Base-by-base conservation (phyloP, 2,797 vertebrate genomes). In the Simalia tracyae region DNA sequence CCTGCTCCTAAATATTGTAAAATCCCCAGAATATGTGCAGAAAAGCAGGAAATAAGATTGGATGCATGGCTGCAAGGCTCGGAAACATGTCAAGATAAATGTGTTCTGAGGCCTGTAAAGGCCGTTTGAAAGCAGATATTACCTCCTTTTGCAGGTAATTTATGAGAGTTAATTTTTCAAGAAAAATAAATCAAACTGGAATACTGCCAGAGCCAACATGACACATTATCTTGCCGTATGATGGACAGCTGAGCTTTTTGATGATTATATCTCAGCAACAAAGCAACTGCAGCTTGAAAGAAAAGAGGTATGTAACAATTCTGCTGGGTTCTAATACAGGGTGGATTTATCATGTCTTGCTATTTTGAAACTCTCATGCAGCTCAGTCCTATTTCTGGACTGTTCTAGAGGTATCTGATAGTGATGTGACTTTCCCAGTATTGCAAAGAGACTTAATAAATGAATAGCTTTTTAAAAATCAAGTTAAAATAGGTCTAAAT, bases 151-250 rank as follows among this genome's bases (percentile, higher is more conserved):
- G 88, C 42, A 90, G 64, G 84, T 26, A 46, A 59, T 68, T 86
- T 89, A 92, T 3, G 5, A 8, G 57, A 90, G 68, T 90, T 84
- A 84, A n/a, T 90, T 90, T 90, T 90, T 57, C 54, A 72, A 88
- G 59, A 86, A 57, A 90, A 72, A 90, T 19, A 36, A 87, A n/a
- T 61, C 57, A 31, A 50, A n/a, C 31, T 84, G 64, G 14, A 92
- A 86, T 61, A 76, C 2, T 61, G 26, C 63, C 54, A 92, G 31
- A 61, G 22, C 3, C 36, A 88, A 36, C 5, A 59, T 89, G 9
- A 56, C 50, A 54, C 42, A 61, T 89, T 26, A 59, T 85, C 54
- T 89, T 85, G 54, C 63, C 60, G 17, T 28, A 15, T 86, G 63
- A 84, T 86, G n/a, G 31, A 31, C 50, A 89, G 26, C 60, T 85